Evolutionary conservation across 2,797 vertebrate genomes (phyloP).

Genomic region (Miichthys miiuy): DNA sequence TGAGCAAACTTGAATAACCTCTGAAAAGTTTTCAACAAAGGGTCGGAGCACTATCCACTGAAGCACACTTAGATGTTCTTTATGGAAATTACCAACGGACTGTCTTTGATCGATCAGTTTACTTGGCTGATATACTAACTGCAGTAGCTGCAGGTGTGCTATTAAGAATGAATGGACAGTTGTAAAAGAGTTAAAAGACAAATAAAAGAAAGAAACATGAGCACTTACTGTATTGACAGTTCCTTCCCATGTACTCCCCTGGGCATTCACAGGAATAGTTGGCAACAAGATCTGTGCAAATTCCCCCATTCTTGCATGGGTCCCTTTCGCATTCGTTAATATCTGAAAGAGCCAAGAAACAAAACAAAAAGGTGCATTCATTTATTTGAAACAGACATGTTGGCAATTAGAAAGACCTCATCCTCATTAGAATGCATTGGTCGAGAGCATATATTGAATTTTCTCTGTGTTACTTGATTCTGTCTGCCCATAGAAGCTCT

Average conservation of each 20-base stretch:
- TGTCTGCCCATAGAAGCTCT: slow-evolving; percentile 49
- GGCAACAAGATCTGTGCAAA: slow-evolving; percentile 96
- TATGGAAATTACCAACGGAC: slow-evolving; percentile 16
- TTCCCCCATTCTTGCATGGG: slow-evolving; percentile 97
- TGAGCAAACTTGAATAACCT: slow-evolving; percentile 3
- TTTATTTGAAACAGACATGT: slow-evolving; percentile 65
- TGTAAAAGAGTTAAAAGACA: slow-evolving; percentile 40
- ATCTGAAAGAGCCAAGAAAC: slow-evolving; percentile 83
- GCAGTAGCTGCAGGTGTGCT: slow-evolving; percentile 17
- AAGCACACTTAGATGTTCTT: slow-evolving; percentile 6
- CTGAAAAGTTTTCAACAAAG: slow-evolving; percentile 12
- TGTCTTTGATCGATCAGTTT: slow-evolving; percentile 24
- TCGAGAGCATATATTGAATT: slow-evolving; percentile 71
- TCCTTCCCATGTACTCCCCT: slow-evolving; percentile 98
- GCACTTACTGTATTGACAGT: slow-evolving; percentile 97
- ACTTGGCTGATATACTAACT: neutral
- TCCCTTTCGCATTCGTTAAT: slow-evolving; percentile 97
- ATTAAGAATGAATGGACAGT: slow-evolving; percentile 25
- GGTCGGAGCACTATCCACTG: neutral
- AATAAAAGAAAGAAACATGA: slow-evolving; percentile 28
- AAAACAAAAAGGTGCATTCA: slow-evolving; percentile 52
- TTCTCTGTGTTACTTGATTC: slow-evolving; percentile 65
- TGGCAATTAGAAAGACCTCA: slow-evolving; percentile 68
- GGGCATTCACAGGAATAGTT: slow-evolving; percentile 99
- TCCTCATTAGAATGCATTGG: slow-evolving; percentile 77